Percentiles rank a stretch among this genome's conserved stretches.
phyloP scores from a whole-genome alignment of 2,888 invertebrate genomes.

The Megastigmus dorsalis region DNA sequence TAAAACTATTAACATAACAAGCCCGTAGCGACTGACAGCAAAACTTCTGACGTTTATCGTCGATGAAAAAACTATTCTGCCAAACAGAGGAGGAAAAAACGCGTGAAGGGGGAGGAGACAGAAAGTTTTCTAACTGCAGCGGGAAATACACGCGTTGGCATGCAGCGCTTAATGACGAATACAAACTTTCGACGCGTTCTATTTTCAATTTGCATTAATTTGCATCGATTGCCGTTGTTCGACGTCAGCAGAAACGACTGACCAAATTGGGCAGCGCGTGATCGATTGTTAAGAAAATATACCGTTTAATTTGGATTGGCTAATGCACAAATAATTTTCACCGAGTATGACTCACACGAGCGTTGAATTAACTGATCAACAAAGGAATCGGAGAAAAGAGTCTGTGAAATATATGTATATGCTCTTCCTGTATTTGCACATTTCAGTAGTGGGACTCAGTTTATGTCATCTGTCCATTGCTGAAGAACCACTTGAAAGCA shows the following conservation, averaged over 20 bases:
- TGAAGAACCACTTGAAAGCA: too few relatives aligned
- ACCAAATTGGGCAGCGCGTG: neutral
- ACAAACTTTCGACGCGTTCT: conserved; percentile 21
- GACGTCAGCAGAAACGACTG: neutral
- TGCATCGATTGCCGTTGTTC: conserved; percentile 18
- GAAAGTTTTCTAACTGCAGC: conserved; percentile 18
- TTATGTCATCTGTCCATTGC: too few relatives aligned
- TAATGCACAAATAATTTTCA: too few relatives aligned
- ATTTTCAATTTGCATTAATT: conserved; percentile 38
- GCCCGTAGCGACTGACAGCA: conserved; percentile 17
- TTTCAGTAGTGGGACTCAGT: too few relatives aligned
- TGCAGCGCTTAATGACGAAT: conserved; percentile 1
- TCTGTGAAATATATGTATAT: too few relatives aligned
- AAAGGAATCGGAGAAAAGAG: conserved; percentile 6
- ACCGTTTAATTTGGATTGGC: too few relatives aligned
- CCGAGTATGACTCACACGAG: too few relatives aligned
- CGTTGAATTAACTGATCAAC: neutral
- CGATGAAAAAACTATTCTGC: conserved; percentile 27
- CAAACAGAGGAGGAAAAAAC: too few relatives aligned
- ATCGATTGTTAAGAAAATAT: too few relatives aligned
- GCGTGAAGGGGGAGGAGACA: too few relatives aligned
- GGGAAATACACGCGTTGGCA: conserved; percentile 13
- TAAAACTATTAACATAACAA: conserved; percentile 56
- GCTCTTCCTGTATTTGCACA: too few relatives aligned
- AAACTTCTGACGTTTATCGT: conserved; percentile 18